Base-by-base conservation (phyloP, 2,888 invertebrate genomes). In the Parascotia fuliginaria region DNA sequence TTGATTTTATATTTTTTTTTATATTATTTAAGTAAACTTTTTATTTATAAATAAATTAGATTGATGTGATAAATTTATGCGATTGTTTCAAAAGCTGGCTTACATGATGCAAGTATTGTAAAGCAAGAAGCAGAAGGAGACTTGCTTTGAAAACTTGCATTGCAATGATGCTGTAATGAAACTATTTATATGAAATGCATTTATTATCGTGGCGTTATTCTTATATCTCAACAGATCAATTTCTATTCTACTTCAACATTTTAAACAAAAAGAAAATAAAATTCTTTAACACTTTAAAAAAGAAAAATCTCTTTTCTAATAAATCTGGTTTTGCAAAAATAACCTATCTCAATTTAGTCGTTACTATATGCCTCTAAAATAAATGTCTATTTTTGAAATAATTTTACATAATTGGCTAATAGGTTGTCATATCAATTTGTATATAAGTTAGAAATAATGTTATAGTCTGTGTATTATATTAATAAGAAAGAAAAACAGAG, bases 11-110 rank as follows among this genome's bases (percentile, higher is more conserved):
- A 52, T 61, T 73, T n/a, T n/a, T n/a, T n/a, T n/a, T n/a, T n/a
- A n/a, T n/a, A n/a, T n/a, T n/a, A n/a, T n/a, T n/a, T n/a, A n/a
- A n/a, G n/a, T n/a, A n/a, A n/a, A n/a, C n/a, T n/a, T 3, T 37
- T 66, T 71, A 70, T 75, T 74, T 76, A 73, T 70, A 44, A 70
- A 68, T 2, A 69, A 53, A 47, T 55, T 50, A 41, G 31, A 56
- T 60, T 54, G 31, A 54, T 63, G 41, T 59, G 55, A 59, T 40
- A 12, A 34, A 31, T 57, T 36, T 51, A 48, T 58, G 33, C 32
- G 38, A 50, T 46, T 33, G 42, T 58, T 64, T 55, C 14, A 19
- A 19, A 55, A 48, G 42, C 57, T 59, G 52, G 46, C 53, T 55
- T 45, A 42, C 27, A 52, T 45, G 42, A 31, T 36, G 32, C 45